Base-by-base conservation (phyloP, 1,140 invertebrate species). In the Uloborus diversus region DNA sequence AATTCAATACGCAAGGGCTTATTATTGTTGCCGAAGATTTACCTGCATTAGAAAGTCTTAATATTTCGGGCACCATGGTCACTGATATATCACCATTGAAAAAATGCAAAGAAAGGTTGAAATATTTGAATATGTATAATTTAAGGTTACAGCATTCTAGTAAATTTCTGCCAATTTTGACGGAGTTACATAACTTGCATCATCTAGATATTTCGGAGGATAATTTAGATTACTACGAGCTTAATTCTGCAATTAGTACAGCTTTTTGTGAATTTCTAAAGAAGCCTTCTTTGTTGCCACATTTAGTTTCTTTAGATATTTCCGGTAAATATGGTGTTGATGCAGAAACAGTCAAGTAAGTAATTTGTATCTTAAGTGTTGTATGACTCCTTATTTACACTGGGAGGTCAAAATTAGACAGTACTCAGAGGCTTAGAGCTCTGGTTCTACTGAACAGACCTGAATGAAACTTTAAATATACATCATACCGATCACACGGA, bases 11-110 rank as follows among this genome's bases (percentile, higher is more conserved):
- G 76, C 89, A 91, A 83, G 90, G 90, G 9, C 87, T 94, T 69
- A 89, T 91, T 83, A 91, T 92, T 79, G 88, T 93, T 71, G 90
- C 91, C 71, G 90, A 92, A 83, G 91, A 93, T 87, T 87, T 94
- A 65, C 91, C 89, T 27, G 85, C 88, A 73, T 86, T 94, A 59
- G 91, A 93, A 84, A 90, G 86, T 83, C 84, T 94, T 37, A 91
- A 94, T 84, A 92, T 94, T 81, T 93, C 92, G 35, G 88, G 89
- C 71, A 93, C 92, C 30, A 85, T 88, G 80, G 90, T 94, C 23
- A 89, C 89, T 81, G 91, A 93, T 86, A 90, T 94, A 81, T 89
- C 88, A 51, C 90, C 92, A 2, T 85, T 93, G 20, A 86, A 86
- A 79, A 90, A 90, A 81, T 91, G 90, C 82, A 90, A 89, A 85